These are phyloP conservation scores for Caranx melampygus DNA, from an alignment of 2,113 vertebrate genomes.

Conservation along the genomic window DNA sequence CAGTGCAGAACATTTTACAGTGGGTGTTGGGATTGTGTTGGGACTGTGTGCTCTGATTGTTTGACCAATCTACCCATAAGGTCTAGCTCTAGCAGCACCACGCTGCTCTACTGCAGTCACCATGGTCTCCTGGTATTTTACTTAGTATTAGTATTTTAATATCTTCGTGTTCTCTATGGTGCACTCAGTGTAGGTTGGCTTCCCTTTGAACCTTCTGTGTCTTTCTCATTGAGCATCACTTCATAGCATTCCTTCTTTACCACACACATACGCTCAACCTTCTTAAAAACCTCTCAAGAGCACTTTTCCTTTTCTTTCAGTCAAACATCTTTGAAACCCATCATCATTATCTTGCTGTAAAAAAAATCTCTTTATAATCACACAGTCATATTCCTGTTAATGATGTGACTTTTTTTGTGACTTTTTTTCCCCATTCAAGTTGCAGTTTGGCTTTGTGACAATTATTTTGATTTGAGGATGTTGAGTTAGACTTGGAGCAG, in stretches of 20 bases:
- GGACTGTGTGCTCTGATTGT: not conserved
- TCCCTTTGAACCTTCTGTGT: conserved; percentile 51
- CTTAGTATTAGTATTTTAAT: not conserved
- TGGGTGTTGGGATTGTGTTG: not conserved
- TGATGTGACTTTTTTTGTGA: not conserved
- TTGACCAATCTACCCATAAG: not conserved
- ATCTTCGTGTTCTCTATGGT: not conserved
- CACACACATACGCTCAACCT: conserved; percentile 48
- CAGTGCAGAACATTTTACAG: conserved; percentile 20
- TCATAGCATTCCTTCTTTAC: conserved; percentile 60
- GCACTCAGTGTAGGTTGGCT: not conserved
- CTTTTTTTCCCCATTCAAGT: conserved; percentile 25
- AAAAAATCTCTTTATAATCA: conserved; percentile 50
- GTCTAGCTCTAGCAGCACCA: not conserved
- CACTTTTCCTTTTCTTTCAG: conserved; percentile 50
- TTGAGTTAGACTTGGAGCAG: conserved; percentile 29
- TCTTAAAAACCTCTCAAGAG: conserved; percentile 51
- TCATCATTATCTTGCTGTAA: conserved; percentile 48
- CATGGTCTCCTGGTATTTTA: not conserved
- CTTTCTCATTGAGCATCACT: conserved; percentile 45
- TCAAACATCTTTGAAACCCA: conserved; percentile 64
- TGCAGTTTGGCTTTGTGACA: conserved; percentile 11
- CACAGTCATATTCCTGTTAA: conserved; percentile 27
- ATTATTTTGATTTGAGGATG: not conserved
- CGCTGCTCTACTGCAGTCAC: not conserved